Evolutionary conservation across 2,888 invertebrate species (phyloP).

Genomic region (Adineta ricciae): DNA sequence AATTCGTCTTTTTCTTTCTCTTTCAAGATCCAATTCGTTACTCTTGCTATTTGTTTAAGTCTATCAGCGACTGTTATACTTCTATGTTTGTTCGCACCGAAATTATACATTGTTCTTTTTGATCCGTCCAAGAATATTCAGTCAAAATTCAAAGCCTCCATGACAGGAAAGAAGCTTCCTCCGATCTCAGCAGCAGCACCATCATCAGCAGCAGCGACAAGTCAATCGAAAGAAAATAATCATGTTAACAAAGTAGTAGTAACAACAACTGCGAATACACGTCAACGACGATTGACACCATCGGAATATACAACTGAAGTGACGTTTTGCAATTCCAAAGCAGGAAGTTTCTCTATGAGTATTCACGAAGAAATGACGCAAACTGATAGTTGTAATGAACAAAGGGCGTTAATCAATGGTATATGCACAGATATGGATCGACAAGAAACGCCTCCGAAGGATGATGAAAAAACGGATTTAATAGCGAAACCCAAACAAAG

Average conservation of each 20-base stretch:
- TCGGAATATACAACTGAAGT: not conserved
- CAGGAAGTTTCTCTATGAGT: not conserved
- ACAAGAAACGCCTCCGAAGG: not conserved
- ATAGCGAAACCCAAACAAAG: not conserved
- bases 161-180: not conserved
- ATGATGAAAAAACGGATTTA: not conserved
- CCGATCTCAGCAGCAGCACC: not conserved
- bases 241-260: not conserved
- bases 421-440: not conserved
- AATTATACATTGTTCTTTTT: constrained; percentile 63
- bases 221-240: not conserved
- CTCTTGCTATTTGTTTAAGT: constrained; percentile 62
- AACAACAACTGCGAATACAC: not conserved
- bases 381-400: not conserved
- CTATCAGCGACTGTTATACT: constrained; percentile 62
- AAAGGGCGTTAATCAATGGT: not conserved
- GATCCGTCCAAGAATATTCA: constrained; percentile 66
- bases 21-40: constrained; percentile 62
- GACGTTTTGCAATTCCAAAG: not conserved
- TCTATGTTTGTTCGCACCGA: constrained; percentile 63
- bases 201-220: not conserved
- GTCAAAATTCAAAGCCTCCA: constrained; percentile 40
- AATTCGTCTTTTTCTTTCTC: not conserved
- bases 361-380: not conserved
- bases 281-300: not conserved